These are phyloP conservation scores for Enteromius viviparus DNA, from an alignment of 2,797 vertebrate species.

Conservation along the genomic window DNA sequence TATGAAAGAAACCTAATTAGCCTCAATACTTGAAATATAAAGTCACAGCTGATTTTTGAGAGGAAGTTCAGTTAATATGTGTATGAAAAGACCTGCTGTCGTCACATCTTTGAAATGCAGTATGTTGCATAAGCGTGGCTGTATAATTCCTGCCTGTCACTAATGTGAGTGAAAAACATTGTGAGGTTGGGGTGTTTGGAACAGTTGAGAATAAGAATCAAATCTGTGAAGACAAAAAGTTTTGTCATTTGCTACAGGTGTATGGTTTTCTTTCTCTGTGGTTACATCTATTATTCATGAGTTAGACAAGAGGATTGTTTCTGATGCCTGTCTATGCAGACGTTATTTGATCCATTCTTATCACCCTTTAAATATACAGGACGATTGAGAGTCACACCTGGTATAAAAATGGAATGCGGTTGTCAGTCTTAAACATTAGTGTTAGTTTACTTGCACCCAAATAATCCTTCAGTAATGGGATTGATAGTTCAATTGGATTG, in stretches of 20 bases:
- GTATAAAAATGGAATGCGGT: neutral
- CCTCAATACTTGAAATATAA: too few relatives aligned
- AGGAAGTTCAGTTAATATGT: neutral
- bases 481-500: neutral
- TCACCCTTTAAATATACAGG: neutral
- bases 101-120: neutral
- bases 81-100: neutral
- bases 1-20: too few relatives aligned
- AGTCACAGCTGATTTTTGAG: neutral
- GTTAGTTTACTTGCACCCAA: neutral
- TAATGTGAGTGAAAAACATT: neutral
- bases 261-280: neutral
- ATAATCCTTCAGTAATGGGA: neutral
- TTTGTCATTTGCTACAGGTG: neutral
- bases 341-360: neutral
- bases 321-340: neutral
- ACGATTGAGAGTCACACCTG: neutral
- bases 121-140: neutral
- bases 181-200: neutral
- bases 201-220: constrained; percentile 4
- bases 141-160: neutral
- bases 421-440: neutral
- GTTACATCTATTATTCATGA: constrained; percentile 3
- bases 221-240: neutral
- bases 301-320: neutral